phyloP scores from a whole-genome alignment of 1,140 invertebrate genomes.

The Penaeus indicus region DNA sequence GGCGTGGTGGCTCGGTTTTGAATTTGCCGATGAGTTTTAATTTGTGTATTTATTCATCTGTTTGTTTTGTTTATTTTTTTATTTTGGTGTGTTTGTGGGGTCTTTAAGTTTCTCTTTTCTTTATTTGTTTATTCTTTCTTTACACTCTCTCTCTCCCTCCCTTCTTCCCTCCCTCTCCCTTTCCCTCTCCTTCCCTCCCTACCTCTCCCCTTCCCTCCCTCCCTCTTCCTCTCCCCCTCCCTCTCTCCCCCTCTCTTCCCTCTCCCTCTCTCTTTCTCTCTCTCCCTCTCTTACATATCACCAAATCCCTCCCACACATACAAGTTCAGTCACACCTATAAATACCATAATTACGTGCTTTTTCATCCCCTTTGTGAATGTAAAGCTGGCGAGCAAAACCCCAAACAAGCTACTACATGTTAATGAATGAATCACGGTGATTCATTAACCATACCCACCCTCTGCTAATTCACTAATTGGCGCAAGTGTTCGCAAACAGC shows the following conservation, averaged over 20 bases:
- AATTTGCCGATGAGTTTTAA: too few relatives aligned
- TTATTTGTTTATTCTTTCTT: neutral
- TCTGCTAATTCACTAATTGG: too few relatives aligned
- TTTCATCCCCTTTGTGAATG: too few relatives aligned
- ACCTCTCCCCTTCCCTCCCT: conserved; percentile 27
- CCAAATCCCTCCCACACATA: neutral
- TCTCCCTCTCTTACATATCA: neutral
- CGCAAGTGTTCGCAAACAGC: too few relatives aligned
- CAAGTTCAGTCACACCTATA: too few relatives aligned
- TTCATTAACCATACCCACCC: too few relatives aligned
- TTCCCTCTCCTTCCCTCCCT: conserved; percentile 3
- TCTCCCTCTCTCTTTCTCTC: neutral
- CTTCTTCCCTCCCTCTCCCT: neutral
- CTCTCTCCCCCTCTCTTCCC: conserved; percentile 12
- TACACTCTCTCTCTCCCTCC: neutral
- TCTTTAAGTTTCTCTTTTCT: neutral
- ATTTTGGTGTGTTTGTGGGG: neutral
- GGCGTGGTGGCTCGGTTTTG: too few relatives aligned
- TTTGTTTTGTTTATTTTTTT: neutral
- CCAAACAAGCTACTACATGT: too few relatives aligned
- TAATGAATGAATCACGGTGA: too few relatives aligned
- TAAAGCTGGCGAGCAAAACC: too few relatives aligned
- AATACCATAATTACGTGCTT: too few relatives aligned
- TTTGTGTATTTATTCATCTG: neutral
- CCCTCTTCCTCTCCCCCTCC: neutral